Evolutionary conservation across 2,113 vertebrate species (phyloP).

Genomic region (Ceyx margarethae): DNA sequence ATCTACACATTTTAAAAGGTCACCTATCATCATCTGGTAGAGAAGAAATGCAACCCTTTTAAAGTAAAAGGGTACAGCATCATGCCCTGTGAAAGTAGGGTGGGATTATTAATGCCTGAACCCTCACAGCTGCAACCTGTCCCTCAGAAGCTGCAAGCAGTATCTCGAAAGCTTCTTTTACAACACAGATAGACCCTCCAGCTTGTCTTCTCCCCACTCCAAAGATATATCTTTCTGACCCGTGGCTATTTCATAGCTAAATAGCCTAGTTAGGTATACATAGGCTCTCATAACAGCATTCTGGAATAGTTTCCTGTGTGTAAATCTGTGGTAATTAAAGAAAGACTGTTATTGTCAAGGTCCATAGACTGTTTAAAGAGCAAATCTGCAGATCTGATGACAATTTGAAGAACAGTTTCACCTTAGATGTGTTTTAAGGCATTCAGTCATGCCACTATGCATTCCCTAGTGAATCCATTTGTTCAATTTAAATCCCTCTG

Average conservation of each 20-base stretch:
- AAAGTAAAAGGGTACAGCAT: constrained; percentile 46
- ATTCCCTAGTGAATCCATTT: constrained; percentile 7
- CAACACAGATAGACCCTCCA: neutral
- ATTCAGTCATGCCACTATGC: neutral
- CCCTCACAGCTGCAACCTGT: neutral
- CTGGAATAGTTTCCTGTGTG: neutral
- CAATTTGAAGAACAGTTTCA: neutral
- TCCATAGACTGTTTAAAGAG: constrained; percentile 1
- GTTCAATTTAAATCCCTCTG: constrained; percentile 12
- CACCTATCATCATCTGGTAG: constrained; percentile 22
- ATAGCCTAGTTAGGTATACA: neutral
- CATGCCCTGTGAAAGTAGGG: constrained; percentile 36
- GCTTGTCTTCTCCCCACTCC: neutral
- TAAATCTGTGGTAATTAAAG: constrained; percentile 9
- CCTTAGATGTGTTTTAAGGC: constrained; percentile 29
- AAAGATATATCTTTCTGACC: neutral
- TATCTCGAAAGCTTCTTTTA: neutral
- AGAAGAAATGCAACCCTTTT: constrained; percentile 53
- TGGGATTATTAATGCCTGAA: constrained; percentile 46
- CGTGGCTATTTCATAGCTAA: neutral
- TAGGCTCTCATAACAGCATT: neutral
- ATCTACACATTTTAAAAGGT: constrained; percentile 64
- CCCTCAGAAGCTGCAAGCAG: neutral
- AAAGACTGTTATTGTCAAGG: neutral
- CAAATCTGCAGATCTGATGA: neutral